Conservation (phyloP, 53 echinoderm and acorn worm species). For the Echinometra lucunter region DNA sequence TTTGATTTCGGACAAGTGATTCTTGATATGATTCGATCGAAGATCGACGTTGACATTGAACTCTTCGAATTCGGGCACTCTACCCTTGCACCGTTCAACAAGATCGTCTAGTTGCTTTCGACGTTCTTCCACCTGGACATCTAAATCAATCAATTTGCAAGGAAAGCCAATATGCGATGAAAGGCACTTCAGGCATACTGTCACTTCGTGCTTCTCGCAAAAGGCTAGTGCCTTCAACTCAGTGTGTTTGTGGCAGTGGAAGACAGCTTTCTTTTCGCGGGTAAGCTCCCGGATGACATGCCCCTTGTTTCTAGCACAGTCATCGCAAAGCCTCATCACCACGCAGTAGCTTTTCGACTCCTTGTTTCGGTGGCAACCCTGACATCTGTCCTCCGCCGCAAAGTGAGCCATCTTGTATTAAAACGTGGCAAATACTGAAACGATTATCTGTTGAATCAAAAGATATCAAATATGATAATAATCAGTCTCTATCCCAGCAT, state of each 20-base stretch:
- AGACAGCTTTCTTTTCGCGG: neutral
- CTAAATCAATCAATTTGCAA: neutral
- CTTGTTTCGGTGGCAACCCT: neutral
- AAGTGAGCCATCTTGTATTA: constrained; percentile 25
- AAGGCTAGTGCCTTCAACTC: neutral
- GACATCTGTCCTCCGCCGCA: neutral
- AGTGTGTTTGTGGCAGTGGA: neutral
- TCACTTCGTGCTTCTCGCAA: neutral
- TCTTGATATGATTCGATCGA: neutral
- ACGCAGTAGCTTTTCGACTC: neutral
- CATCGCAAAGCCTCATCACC: neutral
- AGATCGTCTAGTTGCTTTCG: neutral
- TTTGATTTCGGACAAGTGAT: neutral
- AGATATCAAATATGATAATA: neutral
- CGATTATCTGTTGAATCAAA: neutral
- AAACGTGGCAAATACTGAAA: neutral
- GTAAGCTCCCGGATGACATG: neutral
- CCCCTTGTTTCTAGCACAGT: neutral
- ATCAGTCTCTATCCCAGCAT: too few relatives aligned
- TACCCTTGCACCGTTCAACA: neutral
- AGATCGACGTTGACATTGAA: neutral
- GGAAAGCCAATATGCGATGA: neutral
- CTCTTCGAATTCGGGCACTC: neutral
- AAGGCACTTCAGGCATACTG: neutral
- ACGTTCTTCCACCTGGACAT: neutral